Evolutionary conservation across 1,140 invertebrate species (phyloP).

Genomic region (Chionoecetes opilio): DNA sequence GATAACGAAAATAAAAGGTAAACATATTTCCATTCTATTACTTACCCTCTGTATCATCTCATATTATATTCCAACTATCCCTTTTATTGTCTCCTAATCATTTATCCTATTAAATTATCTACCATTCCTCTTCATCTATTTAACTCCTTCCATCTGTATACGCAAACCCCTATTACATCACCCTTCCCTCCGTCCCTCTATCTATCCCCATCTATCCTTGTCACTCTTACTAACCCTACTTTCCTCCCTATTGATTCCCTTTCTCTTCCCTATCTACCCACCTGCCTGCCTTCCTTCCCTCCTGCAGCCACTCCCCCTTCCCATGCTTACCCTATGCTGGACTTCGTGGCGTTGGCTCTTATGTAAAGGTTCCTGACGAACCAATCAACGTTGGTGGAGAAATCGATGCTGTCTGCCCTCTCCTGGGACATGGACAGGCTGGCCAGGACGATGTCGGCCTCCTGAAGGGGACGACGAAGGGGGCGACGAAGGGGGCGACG

Average conservation of each 20-base stretch:
- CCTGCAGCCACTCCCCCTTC: background rate
- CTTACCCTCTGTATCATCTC: no score
- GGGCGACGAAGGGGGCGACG: no score
- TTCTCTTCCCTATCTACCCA: background rate
- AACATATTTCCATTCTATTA: no score
- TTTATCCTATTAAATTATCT: background rate
- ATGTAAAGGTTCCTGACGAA: slow-evolving; percentile 53
- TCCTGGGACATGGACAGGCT: slow-evolving; percentile 35
- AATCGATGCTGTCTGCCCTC: slow-evolving; percentile 25
- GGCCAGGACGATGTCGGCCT: slow-evolving; percentile 52
- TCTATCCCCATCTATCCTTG: background rate
- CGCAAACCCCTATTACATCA: no score
- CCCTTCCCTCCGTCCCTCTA: background rate
- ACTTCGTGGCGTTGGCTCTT: background rate
- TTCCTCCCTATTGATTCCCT: background rate
- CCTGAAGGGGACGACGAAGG: background rate
- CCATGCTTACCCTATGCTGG: slow-evolving; percentile 15
- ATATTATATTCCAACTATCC: no score
- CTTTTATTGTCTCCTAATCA: background rate
- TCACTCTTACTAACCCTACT: background rate
- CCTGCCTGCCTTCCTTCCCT: background rate
- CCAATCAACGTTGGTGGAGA: slow-evolving; percentile 40
- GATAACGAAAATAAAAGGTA: no score
- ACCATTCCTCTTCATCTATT: no score
- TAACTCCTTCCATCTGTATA: no score